A percentile compares a stretch with the other conserved stretches of the same genome.
Conservation (phyloP, 2,888 invertebrate genomes). For the Pachymerium ferrugineum region DNA sequence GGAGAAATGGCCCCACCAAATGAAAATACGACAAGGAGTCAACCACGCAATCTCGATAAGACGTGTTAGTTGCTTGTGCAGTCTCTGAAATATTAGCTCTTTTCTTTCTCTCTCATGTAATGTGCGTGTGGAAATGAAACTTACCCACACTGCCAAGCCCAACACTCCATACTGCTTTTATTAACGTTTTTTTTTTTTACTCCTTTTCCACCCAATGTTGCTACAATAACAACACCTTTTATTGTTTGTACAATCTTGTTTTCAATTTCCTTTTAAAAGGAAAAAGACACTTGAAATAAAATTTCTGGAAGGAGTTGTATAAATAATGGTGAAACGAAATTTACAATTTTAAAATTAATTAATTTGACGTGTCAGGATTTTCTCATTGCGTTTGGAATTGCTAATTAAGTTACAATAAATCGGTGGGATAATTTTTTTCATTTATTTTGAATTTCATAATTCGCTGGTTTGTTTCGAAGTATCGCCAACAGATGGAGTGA, state of each 20-base stretch:
- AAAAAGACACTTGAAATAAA: conserved; percentile 6
- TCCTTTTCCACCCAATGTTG: conserved; percentile 8
- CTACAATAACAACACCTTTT: conserved; percentile 20
- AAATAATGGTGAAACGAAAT: too few relatives aligned
- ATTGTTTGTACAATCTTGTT: background rate
- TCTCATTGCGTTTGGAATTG: too few relatives aligned
- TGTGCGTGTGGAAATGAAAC: conserved; percentile 19
- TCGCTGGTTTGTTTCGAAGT: too few relatives aligned
- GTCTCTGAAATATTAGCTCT: conserved; percentile 25
- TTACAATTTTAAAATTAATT: too few relatives aligned
- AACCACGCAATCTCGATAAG: conserved; percentile 27
- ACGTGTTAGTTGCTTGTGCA: conserved; percentile 27
- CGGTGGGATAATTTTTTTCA: too few relatives aligned
- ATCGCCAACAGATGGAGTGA: too few relatives aligned
- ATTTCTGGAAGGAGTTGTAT: too few relatives aligned
- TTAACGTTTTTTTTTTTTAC: background rate
- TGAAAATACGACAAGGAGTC: conserved; percentile 27
- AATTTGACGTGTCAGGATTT: too few relatives aligned
- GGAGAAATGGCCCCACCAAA: conserved; percentile 22
- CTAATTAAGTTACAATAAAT: too few relatives aligned
- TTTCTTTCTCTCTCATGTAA: conserved; percentile 19
- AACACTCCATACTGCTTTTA: conserved; percentile 19
- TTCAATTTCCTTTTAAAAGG: conserved; percentile 20
- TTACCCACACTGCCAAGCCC: conserved; percentile 17
- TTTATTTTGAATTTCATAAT: too few relatives aligned